Conservation (phyloP, 2,113 vertebrate species). For the human region DNA sequence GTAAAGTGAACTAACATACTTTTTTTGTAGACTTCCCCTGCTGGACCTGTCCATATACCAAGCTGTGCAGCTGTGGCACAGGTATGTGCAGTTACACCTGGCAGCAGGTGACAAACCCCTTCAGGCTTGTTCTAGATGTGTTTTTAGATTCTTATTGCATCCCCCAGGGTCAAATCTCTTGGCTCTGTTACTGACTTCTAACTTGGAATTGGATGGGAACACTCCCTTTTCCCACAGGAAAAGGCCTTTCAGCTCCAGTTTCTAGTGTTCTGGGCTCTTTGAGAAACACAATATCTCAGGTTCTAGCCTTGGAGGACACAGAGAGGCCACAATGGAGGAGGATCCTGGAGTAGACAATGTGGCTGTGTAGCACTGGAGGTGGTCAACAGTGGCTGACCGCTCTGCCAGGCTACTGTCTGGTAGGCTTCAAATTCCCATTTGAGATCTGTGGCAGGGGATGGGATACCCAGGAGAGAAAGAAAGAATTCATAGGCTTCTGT, state of each 20-base stretch:
- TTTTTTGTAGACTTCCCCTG: not conserved
- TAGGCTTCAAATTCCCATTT: not conserved
- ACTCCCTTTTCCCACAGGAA: not conserved
- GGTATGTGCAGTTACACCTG: not conserved
- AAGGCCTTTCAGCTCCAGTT: not conserved
- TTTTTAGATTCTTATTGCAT: not conserved
- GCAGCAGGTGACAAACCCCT: not conserved
- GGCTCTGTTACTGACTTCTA: not conserved
- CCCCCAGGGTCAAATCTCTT: not conserved
- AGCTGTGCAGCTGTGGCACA: too few relatives aligned
- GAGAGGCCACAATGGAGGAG: not conserved
- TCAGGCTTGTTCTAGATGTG: too few relatives aligned
- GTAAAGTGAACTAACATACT: not conserved
- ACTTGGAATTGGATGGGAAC: not conserved
- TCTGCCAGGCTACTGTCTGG: not conserved
- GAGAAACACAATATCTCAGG: not conserved
- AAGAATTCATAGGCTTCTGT: not conserved
- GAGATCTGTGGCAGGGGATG: not conserved
- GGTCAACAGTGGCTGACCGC: not conserved
- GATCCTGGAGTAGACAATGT: not conserved
- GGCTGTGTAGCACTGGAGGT: not conserved
- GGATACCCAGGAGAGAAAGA: not conserved
- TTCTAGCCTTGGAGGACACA: not conserved
- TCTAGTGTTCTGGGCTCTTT: not conserved
- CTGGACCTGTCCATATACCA: not conserved